phyloP scores from a whole-genome alignment of 2,797 vertebrate genomes.

The Cygnus olor region DNA sequence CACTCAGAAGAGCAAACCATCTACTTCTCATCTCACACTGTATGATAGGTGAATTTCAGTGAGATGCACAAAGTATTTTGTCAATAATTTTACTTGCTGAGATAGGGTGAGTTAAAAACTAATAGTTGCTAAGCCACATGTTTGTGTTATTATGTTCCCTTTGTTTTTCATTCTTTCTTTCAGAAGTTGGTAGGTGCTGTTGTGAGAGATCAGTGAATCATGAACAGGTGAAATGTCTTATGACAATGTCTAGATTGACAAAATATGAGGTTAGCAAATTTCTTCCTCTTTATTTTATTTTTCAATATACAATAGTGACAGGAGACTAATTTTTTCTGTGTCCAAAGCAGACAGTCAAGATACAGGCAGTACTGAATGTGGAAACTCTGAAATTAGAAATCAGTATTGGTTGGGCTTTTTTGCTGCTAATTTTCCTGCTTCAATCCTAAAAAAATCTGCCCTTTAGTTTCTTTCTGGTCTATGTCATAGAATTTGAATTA shows the following conservation, averaged over 20 bases:
- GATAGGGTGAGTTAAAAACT: neutral
- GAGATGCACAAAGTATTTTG: neutral
- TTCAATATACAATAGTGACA: neutral
- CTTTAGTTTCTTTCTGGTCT: neutral
- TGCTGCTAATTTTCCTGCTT: neutral
- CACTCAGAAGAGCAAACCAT: neutral
- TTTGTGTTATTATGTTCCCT: neutral
- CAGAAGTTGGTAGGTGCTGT: neutral
- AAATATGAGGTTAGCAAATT: neutral
- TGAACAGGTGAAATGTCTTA: neutral
- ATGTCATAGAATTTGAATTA: slow-evolving; percentile 1
- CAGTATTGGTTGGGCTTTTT: neutral
- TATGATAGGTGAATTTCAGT: neutral
- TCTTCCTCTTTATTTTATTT: neutral
- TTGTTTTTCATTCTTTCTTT: neutral
- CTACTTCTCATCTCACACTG: neutral
- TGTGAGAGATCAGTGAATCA: neutral
- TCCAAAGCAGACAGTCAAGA: neutral
- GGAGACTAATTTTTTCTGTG: neutral
- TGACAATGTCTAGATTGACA: neutral
- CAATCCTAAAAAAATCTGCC: slow-evolving; percentile 10
- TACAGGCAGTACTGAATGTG: neutral
- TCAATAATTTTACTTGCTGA: neutral
- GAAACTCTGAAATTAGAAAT: slow-evolving; percentile 6
- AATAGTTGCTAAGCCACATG: neutral